phyloP scores from a whole-genome alignment of 2,113 vertebrate species.

The Epinephelus lanceolatus region DNA sequence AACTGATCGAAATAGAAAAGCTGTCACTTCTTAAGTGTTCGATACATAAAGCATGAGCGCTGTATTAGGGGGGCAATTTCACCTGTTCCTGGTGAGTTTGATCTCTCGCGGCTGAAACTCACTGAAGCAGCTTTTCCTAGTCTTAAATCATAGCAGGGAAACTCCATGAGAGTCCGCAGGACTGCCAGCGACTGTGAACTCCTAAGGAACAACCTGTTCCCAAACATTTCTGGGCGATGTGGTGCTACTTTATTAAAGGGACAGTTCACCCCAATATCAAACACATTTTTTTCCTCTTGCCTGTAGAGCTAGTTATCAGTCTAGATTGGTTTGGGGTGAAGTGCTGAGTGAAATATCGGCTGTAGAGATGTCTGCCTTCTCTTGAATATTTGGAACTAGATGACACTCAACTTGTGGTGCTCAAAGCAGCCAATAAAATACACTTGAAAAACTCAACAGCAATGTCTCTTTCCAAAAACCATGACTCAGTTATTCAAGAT shows the following conservation, averaged over 20 bases:
- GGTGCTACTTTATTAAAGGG: neutral
- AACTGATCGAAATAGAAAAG: conserved; percentile 25
- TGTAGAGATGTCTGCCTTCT: too few relatives aligned
- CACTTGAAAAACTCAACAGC: too few relatives aligned
- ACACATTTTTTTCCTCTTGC: too few relatives aligned
- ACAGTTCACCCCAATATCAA: too few relatives aligned
- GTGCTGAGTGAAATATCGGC: too few relatives aligned
- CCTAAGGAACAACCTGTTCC: neutral
- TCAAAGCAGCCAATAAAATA: too few relatives aligned
- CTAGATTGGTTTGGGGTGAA: too few relatives aligned
- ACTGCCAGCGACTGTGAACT: neutral
- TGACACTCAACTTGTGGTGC: too few relatives aligned
- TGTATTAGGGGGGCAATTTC: conserved; percentile 32
- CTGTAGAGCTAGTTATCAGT: too few relatives aligned
- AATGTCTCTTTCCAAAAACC: too few relatives aligned
- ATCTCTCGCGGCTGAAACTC: neutral
- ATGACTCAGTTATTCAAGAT: too few relatives aligned
- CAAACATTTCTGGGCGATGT: neutral
- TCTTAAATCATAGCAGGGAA: neutral
- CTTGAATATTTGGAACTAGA: too few relatives aligned
- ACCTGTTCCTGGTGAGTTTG: neutral
- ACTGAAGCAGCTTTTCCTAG: neutral
- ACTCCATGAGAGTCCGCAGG: neutral
- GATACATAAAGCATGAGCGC: conserved; percentile 35
- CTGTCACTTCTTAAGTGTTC: conserved; percentile 45